Base-by-base conservation (phyloP, 2,113 vertebrate species). In the Percina caprodes region DNA sequence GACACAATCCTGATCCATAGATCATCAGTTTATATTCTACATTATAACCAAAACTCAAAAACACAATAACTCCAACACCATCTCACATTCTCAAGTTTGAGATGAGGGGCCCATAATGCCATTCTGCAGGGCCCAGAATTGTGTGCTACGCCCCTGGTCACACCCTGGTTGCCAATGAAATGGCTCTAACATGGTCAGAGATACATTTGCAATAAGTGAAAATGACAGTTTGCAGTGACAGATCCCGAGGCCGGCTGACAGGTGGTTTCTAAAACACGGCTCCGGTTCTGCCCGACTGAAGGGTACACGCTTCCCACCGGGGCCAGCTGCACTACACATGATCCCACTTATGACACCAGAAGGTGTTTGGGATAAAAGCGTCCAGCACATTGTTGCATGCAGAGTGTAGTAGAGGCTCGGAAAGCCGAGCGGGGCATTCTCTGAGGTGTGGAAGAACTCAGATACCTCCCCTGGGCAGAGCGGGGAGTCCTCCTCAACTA, bases 301-400 rank as follows among this genome's bases (percentile, higher is more conserved):
- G 54, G 82, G 74, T 69, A 16, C 39, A 42, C 8, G 55, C 73
- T 58, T 88, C 75, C 87, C 61, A 23, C 35, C 8, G 60, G 63
- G 80, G 26, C 45, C 69, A 78, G 79, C 86, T 84, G 72, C 70
- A 52, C 71, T 45, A 39, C 75, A 88, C 78, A 88, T 77, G 82
- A 89, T 79, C 78, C 24, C 33, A 21, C 74, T 85, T 70, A 67
- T 84, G 80, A 85, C 72, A 62, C 79, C 70, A 58, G 75, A 85
- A 84, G 65, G 63, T 85, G 83, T 85, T 88, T 74, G 59, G 52
- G 70, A 79, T 82, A 85, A 83, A 79, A 89, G 68, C 21, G 15
- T 79, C 58, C 54, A 86, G 74, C 76, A 77, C 70, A 82, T 74
- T 80, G 82, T 69, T 73, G 88, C 75, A 79, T n/a, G 74, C 58